These are phyloP conservation scores for Rhipidura dahli DNA, from an alignment of 2,113 vertebrate species.

Conservation along the genomic window DNA sequence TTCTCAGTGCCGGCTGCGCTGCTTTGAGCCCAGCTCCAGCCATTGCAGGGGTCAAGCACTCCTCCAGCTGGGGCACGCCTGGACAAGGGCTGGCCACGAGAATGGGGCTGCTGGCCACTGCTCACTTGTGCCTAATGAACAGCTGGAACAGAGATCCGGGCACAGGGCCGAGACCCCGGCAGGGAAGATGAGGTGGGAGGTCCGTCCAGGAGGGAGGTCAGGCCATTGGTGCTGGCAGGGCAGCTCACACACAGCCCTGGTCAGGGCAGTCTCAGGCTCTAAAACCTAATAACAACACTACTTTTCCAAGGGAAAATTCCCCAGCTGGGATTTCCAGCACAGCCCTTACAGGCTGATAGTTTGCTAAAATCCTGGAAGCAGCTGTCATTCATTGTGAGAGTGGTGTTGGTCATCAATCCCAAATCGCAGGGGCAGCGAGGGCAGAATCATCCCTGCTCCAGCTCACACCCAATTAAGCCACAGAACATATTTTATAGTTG, in stretches of 20 bases:
- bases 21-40: accelerated
- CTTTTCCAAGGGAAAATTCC: neutral
- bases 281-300: neutral
- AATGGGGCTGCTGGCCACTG: neutral
- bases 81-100: neutral
- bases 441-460: accelerated
- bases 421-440: accelerated
- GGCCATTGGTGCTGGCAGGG: neutral
- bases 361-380: neutral
- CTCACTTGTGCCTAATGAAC: accelerated
- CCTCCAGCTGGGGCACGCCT: neutral
- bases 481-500: accelerated
- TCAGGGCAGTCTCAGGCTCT: neutral
- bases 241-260: neutral
- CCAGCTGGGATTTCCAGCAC: neutral
- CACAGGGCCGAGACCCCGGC: accelerated
- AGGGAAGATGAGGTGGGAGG: neutral
- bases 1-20: accelerated
- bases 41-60: accelerated
- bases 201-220: neutral
- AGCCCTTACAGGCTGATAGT: neutral
- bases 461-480: neutral
- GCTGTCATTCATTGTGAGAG: neutral
- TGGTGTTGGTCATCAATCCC: neutral
- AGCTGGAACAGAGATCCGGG: accelerated